phyloP scores from a whole-genome alignment of 2,888 invertebrate species.

The Leuctra nigra region DNA sequence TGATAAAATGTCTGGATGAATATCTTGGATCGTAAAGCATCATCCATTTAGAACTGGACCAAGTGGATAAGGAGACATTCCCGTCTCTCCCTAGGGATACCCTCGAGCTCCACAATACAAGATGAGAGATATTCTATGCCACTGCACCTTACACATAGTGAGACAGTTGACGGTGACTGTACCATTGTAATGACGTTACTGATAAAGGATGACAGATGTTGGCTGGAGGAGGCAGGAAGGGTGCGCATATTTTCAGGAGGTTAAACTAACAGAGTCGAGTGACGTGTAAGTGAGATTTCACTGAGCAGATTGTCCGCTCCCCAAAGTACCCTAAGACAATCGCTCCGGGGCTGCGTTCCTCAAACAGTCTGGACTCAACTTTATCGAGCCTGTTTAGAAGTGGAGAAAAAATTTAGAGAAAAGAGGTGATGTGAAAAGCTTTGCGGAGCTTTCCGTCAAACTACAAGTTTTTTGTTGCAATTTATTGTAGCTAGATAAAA shows the following conservation, averaged over 20 bases:
- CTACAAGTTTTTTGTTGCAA: too few species aligned
- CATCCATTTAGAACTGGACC: conserved; percentile 7
- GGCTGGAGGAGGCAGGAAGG: not conserved
- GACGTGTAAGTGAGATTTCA: conserved; percentile 4
- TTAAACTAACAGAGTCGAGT: not conserved
- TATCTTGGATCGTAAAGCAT: not conserved
- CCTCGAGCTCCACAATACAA: not conserved
- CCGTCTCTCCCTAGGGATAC: conserved; percentile 3
- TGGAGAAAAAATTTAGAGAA: too few species aligned
- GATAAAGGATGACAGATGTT: conserved; percentile 16
- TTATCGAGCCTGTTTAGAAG: too few species aligned
- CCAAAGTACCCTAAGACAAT: not conserved
- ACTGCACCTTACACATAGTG: not conserved
- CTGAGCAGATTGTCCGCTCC: not conserved
- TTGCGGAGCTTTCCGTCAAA: too few species aligned
- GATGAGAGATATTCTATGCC: not conserved
- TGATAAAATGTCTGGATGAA: not conserved
- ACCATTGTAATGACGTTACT: not conserved
- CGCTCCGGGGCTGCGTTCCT: too few species aligned
- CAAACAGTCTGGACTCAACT: too few species aligned
- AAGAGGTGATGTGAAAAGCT: too few species aligned
- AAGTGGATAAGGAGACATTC: not conserved
- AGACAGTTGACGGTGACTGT: not conserved
- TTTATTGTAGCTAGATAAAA: too few species aligned
- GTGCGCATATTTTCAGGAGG: conserved; percentile 6